A percentile compares a stretch with the other conserved stretches of the same genome.
Evolutionary conservation across 2,113 vertebrate genomes (phyloP).

Genomic region (Chauna torquata): DNA sequence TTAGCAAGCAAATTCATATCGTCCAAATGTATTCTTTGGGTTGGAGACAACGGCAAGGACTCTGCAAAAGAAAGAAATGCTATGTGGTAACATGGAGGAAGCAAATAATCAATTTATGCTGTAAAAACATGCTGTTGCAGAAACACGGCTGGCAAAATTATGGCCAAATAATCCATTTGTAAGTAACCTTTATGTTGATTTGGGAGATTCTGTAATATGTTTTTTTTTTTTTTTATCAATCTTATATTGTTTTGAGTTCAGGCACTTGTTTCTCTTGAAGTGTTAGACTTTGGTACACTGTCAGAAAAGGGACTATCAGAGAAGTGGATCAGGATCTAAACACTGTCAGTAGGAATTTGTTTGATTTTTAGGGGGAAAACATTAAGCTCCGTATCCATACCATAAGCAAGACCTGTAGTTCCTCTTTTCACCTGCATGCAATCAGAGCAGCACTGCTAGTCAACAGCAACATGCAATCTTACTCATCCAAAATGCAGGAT

Average conservation of each 20-base stretch:
- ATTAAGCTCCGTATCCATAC: background rate
- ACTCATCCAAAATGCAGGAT: background rate
- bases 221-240: background rate
- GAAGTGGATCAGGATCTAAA: background rate
- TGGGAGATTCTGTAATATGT: background rate
- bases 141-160: background rate
- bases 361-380: background rate
- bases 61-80: background rate
- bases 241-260: background rate
- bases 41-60: background rate
- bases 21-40: constrained; percentile 14
- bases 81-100: background rate
- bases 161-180: background rate
- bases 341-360: background rate
- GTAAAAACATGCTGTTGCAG: background rate
- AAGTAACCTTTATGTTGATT: background rate
- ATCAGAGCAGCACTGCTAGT: background rate
- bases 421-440: background rate
- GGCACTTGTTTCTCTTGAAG: background rate
- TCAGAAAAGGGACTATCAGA: background rate
- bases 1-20: constrained; percentile 53
- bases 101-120: background rate
- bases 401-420: background rate
- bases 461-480: accelerated
- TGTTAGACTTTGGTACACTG: background rate